These are phyloP conservation scores for Pseudococcus viburni DNA, from an alignment of 2,888 invertebrate genomes.

Conservation along the genomic window DNA sequence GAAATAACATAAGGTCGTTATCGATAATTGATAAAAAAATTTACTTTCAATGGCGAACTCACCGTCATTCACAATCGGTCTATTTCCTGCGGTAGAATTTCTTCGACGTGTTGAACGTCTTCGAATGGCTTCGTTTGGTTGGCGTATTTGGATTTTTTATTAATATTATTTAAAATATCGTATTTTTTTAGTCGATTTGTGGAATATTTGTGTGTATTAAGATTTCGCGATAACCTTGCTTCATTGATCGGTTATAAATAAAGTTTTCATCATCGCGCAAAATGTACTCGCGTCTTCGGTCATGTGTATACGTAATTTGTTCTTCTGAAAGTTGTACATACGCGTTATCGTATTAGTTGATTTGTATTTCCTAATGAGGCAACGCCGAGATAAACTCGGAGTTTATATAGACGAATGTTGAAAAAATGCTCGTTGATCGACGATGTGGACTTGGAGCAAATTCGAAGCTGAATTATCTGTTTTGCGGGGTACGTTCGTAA, in stretches of 20 bases:
- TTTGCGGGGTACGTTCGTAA: neutral
- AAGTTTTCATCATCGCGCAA: conserved; percentile 37
- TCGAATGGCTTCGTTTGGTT: neutral
- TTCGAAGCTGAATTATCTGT: conserved; percentile 4
- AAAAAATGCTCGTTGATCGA: conserved; percentile 17
- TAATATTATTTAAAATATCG: neutral
- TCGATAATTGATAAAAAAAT: conserved; percentile 43
- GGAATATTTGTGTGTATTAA: neutral
- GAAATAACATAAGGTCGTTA: conserved; percentile 31
- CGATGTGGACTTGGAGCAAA: neutral
- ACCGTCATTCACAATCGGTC: neutral
- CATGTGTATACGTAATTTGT: neutral
- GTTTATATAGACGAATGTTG: neutral
- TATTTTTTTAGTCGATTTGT: neutral
- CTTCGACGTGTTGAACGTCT: neutral
- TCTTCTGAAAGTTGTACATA: neutral
- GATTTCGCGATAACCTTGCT: conserved; percentile 44
- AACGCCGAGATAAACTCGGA: neutral
- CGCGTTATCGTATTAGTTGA: conserved; percentile 8
- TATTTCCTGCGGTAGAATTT: conserved; percentile 16
- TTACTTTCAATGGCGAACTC: neutral
- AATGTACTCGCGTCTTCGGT: neutral
- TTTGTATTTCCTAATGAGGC: conserved; percentile 22
- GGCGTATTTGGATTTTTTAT: neutral
- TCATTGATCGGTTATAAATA: conserved; percentile 40